These are phyloP conservation scores for Campopleginae sp. DNA, from an alignment of 2,888 invertebrate species.

Conservation along the genomic window DNA sequence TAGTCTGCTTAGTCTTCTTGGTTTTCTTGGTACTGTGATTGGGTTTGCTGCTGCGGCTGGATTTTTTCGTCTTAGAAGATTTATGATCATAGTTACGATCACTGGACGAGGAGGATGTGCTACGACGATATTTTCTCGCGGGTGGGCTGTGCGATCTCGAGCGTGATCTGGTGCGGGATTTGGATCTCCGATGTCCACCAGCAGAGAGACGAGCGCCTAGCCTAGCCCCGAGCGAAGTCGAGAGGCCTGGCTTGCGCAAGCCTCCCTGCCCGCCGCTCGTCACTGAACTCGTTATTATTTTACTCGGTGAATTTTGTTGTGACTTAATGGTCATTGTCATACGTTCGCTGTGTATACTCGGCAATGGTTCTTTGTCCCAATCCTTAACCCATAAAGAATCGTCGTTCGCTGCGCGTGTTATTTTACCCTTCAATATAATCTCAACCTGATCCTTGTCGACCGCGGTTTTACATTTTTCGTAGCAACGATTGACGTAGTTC, in stretches of 20 bases:
- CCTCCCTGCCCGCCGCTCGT: slow-evolving; percentile 75
- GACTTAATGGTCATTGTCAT: slow-evolving; percentile 88
- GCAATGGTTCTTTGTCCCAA: slow-evolving; percentile 97
- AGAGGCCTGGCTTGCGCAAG: slow-evolving; percentile 84
- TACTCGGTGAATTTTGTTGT: slow-evolving; percentile 84
- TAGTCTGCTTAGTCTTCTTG: slow-evolving; percentile 85
- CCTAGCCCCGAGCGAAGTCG: slow-evolving; percentile 86
- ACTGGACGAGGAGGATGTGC: slow-evolving; percentile 81
- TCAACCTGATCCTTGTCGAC: slow-evolving; percentile 97
- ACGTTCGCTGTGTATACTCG: slow-evolving; percentile 93
- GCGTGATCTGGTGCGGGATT: slow-evolving; percentile 81
- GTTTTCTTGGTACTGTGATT: slow-evolving; percentile 72
- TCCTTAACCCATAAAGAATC: slow-evolving; percentile 95
- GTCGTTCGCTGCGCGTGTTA: slow-evolving; percentile 95
- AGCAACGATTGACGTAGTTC: slow-evolving; percentile 96
- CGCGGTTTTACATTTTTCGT: slow-evolving; percentile 94
- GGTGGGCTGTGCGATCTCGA: slow-evolving; percentile 81
- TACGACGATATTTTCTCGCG: slow-evolving; percentile 80
- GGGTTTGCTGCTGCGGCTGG: slow-evolving; percentile 73
- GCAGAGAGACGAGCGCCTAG: slow-evolving; percentile 85
- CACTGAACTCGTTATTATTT: slow-evolving; percentile 73
- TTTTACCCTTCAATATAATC: slow-evolving; percentile 96
- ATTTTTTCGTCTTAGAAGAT: slow-evolving; percentile 77
- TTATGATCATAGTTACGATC: slow-evolving; percentile 81
- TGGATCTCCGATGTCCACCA: slow-evolving; percentile 77